These are phyloP conservation scores for Rhagoletis zephyria DNA, from an alignment of 1,140 invertebrate species.

Conservation along the genomic window DNA sequence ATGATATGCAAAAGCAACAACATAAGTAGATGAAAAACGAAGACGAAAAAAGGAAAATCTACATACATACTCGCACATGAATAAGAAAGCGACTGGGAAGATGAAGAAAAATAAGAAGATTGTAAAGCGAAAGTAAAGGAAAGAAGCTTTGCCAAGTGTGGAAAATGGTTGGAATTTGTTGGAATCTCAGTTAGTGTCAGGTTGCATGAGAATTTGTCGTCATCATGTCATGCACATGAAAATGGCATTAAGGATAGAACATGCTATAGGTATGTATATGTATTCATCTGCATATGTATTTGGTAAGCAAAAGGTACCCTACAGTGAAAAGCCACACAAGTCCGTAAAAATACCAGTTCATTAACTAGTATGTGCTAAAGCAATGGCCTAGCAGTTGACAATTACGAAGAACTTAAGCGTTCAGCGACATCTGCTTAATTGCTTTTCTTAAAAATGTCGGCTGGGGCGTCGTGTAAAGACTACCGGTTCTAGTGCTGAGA, in stretches of 20 bases:
- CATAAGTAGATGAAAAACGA: background rate
- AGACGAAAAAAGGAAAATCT: background rate
- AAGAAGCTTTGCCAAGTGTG: slow-evolving; percentile 6
- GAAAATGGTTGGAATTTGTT: slow-evolving; percentile 38
- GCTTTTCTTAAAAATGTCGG: too few species aligned
- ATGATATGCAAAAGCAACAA: slow-evolving; percentile 4
- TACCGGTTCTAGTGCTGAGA: too few species aligned
- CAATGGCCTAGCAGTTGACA: too few species aligned
- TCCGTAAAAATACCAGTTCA: too few species aligned
- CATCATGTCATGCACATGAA: slow-evolving; percentile 49
- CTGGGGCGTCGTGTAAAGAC: too few species aligned
- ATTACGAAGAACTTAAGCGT: too few species aligned
- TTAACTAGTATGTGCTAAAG: too few species aligned
- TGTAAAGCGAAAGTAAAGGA: background rate
- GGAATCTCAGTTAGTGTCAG: slow-evolving; percentile 50
- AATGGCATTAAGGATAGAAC: slow-evolving; percentile 37
- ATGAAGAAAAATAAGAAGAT: slow-evolving; percentile 15
- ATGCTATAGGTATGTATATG: background rate
- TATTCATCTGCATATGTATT: background rate
- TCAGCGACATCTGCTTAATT: too few species aligned
- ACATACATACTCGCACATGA: background rate
- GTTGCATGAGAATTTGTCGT: slow-evolving; percentile 52
- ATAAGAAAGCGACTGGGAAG: background rate
- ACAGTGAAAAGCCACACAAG: background rate
- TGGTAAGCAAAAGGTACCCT: background rate